Conservation (phyloP, 1,140 invertebrate genomes). For the Solen grandis region DNA sequence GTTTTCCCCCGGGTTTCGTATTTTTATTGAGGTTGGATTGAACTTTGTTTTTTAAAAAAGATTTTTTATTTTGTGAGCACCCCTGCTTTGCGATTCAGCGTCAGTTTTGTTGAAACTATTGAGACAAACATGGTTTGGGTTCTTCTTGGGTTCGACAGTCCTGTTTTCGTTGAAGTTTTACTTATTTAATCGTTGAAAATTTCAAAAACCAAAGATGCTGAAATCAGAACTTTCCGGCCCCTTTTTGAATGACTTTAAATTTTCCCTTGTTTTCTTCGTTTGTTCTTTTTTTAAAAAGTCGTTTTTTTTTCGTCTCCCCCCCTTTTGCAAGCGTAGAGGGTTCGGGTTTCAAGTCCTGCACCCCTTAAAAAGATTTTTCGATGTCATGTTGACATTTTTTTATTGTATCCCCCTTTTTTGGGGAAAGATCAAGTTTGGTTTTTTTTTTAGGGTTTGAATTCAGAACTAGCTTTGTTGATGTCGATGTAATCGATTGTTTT, state of each 20-base stretch:
- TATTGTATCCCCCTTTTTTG: background rate
- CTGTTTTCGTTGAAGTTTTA: background rate
- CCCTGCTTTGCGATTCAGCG: too few relatives aligned
- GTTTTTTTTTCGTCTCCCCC: background rate
- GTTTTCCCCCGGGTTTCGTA: background rate
- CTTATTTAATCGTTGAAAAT: too few relatives aligned
- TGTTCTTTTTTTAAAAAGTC: background rate
- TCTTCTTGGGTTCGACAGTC: background rate
- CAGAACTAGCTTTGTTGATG: too few relatives aligned
- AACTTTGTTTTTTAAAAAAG: conserved; percentile 1
- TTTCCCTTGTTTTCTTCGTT: background rate
- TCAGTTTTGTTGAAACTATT: background rate
- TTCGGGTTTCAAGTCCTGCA: background rate
- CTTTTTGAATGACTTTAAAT: too few relatives aligned
- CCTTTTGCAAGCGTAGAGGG: too few relatives aligned
- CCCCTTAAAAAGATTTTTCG: background rate
- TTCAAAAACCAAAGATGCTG: too few relatives aligned
- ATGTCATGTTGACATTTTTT: background rate
- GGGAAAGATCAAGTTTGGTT: too few relatives aligned
- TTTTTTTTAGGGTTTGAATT: too few relatives aligned
- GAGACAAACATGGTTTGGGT: background rate
- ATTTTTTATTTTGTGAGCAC: background rate
- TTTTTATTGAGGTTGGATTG: too few relatives aligned
- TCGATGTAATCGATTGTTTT: too few relatives aligned
- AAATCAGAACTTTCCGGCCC: too few relatives aligned